Evolutionary conservation across 2,113 vertebrate genomes (phyloP), one percentile per base, ranked within the genome.

Genomic region (Salvator merianae): DNA sequence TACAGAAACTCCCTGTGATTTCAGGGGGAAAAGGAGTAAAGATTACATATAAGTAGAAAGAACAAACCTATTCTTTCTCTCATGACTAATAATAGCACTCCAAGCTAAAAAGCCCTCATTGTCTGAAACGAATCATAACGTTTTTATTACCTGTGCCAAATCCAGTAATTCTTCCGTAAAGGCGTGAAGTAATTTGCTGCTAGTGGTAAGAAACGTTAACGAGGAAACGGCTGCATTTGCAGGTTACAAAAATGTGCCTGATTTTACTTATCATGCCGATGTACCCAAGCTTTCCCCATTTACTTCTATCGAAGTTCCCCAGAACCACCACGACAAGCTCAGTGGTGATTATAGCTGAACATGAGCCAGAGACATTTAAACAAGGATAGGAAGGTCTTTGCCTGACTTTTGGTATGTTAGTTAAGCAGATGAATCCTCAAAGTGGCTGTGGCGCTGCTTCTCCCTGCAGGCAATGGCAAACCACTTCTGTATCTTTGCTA

Each of bases 71-170:
- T 90, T 86, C 50, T n/a, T 62, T 81, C 79, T 83, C 83, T 71
- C 12, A 47, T 92, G 84, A 93, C 79, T 90, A 91, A 92, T 77
- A 85, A 83, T 59, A 79, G 36, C 68, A 68, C 40, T 62, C 22
- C 77, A 69, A 84, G 28, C 24, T 79, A 83, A 87, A 80, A 84
- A 82, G 75, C 81, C 83, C 72, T 74, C 76, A 53, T 88, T 87
- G 76, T 86, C 82, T 84, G 69, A 87, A 86, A 74, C 28, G 8
- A 88, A 73, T 87, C 88, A 78, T 71, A 43, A 34, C 81, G 40
- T 82, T 92, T 86, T 85, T 28, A 32, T 71, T 77, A 77, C 40
- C n/a, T 70, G 28, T 85, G 84, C 88, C 80, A 85, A 85, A 90
- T 89, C 78, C 71, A 79, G 85, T 75, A 87, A 66, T 77, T 74